Base-by-base conservation (phyloP, 2,113 vertebrate genomes). In the Athene noctua region DNA sequence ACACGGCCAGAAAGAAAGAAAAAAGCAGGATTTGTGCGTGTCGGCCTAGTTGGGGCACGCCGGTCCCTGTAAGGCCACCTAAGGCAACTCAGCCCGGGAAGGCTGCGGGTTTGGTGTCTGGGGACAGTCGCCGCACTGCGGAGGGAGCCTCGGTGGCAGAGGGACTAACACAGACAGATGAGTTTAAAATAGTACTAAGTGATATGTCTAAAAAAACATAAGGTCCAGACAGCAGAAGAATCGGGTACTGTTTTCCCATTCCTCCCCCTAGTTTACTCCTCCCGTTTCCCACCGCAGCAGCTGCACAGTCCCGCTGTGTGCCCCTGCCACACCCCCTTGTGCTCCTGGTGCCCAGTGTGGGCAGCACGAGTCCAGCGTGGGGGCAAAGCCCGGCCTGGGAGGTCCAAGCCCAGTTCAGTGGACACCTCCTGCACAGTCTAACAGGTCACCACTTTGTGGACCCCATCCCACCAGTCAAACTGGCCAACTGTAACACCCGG, bases 361-460 rank as follows among this genome's bases (percentile, higher is more conserved):
- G 49, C 22, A 61, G 25, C 55, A 27, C 15, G 0, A 21, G 32
- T 1, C 55, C 55, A n/a, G 0, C 2, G 1, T 0, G 0, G 25
- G 72, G 34, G 25, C 57, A 42, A n/a, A 57, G 67, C 78, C 23
- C 4, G 2, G 72, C 36, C 38, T 3, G 13, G 18, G 52, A 47
- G 58, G 65, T 40, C 71, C 23, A 3, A 70, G 66, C 29, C 72
- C 72, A n/a, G 2, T 2, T 46, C 78, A 61, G 61, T 1, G 0
- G 61, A 23, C 0, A 4, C 15, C 17, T 51, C 66, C 49, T 8
- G 2, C 10, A 0, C 2, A 1, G 29, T 6, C 17, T 1, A 10
- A 20, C 0, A 1, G 38, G 47, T 5, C 46, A 7, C 57, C 10
- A 5, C 40, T n/a, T 5, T 42, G 3, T 2, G 47, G 57, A 70